Evolutionary conservation across 2,888 invertebrate species (phyloP), one percentile per base, ranked within the genome.

Genomic region (Saturnia pavonia): DNA sequence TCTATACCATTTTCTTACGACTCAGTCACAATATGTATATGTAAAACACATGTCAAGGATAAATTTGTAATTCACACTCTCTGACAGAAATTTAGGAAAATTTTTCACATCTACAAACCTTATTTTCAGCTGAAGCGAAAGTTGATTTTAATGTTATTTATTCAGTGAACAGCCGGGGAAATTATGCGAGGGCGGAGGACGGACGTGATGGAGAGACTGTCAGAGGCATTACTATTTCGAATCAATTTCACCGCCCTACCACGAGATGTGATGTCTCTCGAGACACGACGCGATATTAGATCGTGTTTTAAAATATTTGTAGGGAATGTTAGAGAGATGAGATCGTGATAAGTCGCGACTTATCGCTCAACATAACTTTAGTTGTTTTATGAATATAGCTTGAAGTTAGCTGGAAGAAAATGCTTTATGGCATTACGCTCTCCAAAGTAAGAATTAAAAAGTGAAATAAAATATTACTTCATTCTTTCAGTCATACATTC

Each of bases 101-200:
- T 77, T 76, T 77, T 70, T 70, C 68, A 71, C 68, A 48, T 48
- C 71, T 48, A 68, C 60, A 69, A 74, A 74, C 73, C 74, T 76
- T 72, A 77, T 77, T 77, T 75, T 69, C 70, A 42, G 63, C 70
- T 73, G 73, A 76, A 73, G 73, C 34, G 72, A 83, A 81, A 82
- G 85, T 88, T 89, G 85, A 88, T 89, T 89, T 88, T 87, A 87
- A 88, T 87, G 86, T 89, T 90, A 89, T 91, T 91, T 90, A 89
- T 89, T 88, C 83, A 76, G 77, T 73, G 77, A 83, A 83, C 81
- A 84, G 84, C 82, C 85, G 78, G 82, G 85, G 82, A 88, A 89
- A 90, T 91, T 90, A 90, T 89, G 88, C 88, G 84, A 81, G 81
- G 57, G 85, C 82, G 81, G 83, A 81, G 83, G 81, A 75, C 84